These are phyloP conservation scores for Brotula barbata DNA, from an alignment of 2,797 vertebrate genomes.

Conservation along the genomic window DNA sequence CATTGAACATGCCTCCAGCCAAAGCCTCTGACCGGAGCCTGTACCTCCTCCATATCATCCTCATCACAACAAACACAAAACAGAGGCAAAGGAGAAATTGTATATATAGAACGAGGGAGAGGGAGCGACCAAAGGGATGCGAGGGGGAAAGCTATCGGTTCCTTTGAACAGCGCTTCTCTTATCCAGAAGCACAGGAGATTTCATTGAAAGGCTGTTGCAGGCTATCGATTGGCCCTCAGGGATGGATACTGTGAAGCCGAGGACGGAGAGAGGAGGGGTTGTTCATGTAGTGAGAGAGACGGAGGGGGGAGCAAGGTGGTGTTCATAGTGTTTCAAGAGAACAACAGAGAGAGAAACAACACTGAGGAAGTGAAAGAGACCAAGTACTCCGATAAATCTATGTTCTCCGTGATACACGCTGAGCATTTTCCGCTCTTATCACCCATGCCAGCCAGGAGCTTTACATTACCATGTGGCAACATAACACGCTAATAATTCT, in stretches of 20 bases:
- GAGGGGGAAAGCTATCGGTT: slow-evolving; percentile 70
- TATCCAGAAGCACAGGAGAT: slow-evolving; percentile 67
- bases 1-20: slow-evolving; percentile 65
- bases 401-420: too few species aligned
- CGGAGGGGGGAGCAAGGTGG: slow-evolving; percentile 30
- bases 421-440: too few species aligned
- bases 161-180: slow-evolving; percentile 70
- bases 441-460: too few species aligned
- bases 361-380: slow-evolving; percentile 18
- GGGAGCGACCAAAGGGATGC: slow-evolving; percentile 68
- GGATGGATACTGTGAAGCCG: slow-evolving; percentile 67
- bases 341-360: slow-evolving; percentile 38
- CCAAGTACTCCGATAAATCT: too few species aligned
- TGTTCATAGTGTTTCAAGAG: slow-evolving; percentile 49
- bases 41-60: slow-evolving; percentile 50
- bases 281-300: slow-evolving; percentile 47
- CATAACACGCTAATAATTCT: not conserved
- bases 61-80: slow-evolving; percentile 38
- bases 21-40: slow-evolving; percentile 59
- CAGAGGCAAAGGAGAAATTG: slow-evolving; percentile 48
- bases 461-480: too few species aligned
- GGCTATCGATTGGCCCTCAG: slow-evolving; percentile 74
- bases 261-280: slow-evolving; percentile 37
- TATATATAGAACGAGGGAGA: slow-evolving; percentile 59
- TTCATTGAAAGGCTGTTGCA: slow-evolving; percentile 76